Evolutionary conservation across 2,797 vertebrate genomes (phyloP).

Genomic region (Rhodeus uyekii): DNA sequence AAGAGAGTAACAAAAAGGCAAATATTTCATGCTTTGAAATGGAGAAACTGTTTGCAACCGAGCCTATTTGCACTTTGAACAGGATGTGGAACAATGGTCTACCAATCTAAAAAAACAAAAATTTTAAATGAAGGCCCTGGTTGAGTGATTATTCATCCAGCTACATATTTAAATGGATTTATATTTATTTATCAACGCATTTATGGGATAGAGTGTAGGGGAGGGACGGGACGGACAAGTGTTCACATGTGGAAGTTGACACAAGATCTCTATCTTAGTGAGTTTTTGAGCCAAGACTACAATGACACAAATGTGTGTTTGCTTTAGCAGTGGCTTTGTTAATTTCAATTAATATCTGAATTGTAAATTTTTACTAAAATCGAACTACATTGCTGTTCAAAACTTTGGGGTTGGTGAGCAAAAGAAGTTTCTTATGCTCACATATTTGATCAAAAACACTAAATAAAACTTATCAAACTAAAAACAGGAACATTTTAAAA

Average conservation of each 20-base stretch:
- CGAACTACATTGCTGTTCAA: not conserved
- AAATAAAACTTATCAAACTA: not conserved
- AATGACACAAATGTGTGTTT: not conserved
- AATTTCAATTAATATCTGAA: not conserved
- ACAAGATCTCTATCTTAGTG: not conserved
- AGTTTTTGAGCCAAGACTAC: not conserved
- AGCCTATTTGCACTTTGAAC: not conserved
- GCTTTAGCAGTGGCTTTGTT: not conserved
- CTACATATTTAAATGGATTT: not conserved
- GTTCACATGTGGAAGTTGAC: not conserved
- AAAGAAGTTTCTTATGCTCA: not conserved
- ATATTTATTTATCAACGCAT: not conserved
- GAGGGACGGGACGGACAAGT: too few species aligned
- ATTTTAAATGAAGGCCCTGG: not conserved
- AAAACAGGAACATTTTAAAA: not conserved
- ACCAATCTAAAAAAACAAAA: not conserved
- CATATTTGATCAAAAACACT: not conserved
- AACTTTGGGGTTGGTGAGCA: not conserved
- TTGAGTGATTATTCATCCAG: not conserved
- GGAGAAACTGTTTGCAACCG: constrained; percentile 6
- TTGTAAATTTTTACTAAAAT: not conserved
- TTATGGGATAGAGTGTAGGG: not conserved
- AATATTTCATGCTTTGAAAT: constrained; percentile 17
- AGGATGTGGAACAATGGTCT: not conserved
- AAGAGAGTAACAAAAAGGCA: constrained; percentile 9